phyloP scores from a whole-genome alignment of 1,140 invertebrate genomes.

The Elymnias hypermnestra region DNA sequence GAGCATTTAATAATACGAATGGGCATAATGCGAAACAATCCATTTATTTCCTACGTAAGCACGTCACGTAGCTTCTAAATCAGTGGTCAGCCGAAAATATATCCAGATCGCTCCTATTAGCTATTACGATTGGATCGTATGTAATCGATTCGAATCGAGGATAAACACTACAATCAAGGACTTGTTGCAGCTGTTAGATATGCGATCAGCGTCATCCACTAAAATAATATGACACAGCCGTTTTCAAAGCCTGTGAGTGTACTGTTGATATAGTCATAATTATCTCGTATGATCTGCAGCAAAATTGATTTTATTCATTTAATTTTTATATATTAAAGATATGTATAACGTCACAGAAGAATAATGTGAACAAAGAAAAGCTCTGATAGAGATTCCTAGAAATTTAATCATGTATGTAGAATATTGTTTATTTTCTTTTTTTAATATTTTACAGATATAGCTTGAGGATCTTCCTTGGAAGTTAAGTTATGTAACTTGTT shows the following conservation, averaged over 20 bases:
- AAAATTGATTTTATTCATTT: too few species aligned
- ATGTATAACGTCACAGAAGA: too few species aligned
- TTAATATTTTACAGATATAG: too few species aligned
- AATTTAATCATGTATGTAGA: too few species aligned
- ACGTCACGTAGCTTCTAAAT: constrained; percentile 69
- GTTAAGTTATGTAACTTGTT: too few species aligned
- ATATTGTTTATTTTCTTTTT: too few species aligned
- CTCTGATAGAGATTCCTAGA: too few species aligned
- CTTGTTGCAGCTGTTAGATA: constrained; percentile 65
- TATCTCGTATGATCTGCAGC: constrained; percentile 35
- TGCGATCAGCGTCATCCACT: constrained; percentile 68
- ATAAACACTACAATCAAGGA: constrained; percentile 70
- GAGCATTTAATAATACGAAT: constrained; percentile 70
- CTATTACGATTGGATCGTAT: constrained; percentile 66
- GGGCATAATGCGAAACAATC: constrained; percentile 65
- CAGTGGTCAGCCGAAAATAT: constrained; percentile 64
- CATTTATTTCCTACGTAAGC: constrained; percentile 68
- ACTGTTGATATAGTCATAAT: constrained; percentile 57
- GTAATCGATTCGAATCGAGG: constrained; percentile 68
- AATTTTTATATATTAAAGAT: too few species aligned
- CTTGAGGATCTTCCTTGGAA: too few species aligned
- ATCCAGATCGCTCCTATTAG: constrained; percentile 66
- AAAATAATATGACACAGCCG: constrained; percentile 73
- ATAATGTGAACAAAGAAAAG: too few species aligned
- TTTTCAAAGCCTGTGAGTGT: constrained; percentile 50